Conservation (phyloP, 2,888 invertebrate genomes). For the Mythimna ferrago region DNA sequence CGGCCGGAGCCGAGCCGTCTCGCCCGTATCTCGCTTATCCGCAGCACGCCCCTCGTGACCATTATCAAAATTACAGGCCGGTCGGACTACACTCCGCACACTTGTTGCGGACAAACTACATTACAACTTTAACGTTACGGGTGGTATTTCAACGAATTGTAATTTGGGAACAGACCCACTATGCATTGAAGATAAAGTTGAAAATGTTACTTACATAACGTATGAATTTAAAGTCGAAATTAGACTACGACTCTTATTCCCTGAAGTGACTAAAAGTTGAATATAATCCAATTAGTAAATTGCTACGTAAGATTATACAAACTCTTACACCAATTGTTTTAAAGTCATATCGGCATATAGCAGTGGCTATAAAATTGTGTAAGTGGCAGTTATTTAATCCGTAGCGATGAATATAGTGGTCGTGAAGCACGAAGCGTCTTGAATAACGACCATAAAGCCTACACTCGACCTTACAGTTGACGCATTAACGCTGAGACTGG, state of each 20-base stretch:
- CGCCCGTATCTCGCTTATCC: conserved; percentile 76
- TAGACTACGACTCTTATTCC: conserved; percentile 28
- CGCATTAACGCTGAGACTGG: conserved; percentile 52
- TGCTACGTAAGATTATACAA: conserved; percentile 25
- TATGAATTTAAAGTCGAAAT: conserved; percentile 48
- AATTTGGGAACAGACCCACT: conserved; percentile 32
- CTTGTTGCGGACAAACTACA: conserved; percentile 69
- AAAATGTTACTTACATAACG: conserved; percentile 39
- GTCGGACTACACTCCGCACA: conserved; percentile 51
- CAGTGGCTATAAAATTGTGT: conserved; percentile 54
- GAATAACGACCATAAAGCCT: conserved; percentile 64
- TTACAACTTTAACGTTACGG: conserved; percentile 58
- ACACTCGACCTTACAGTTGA: conserved; percentile 59
- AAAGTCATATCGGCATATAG: conserved; percentile 32
- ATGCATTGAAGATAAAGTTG: conserved; percentile 36
- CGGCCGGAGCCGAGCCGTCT: conserved; percentile 48
- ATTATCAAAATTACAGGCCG: conserved; percentile 83
- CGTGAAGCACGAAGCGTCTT: conserved; percentile 65
- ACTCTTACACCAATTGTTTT: conserved; percentile 37
- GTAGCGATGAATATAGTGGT: conserved; percentile 58
- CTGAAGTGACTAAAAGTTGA: conserved; percentile 24
- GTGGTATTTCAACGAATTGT: conserved; percentile 65
- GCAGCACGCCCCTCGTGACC: conserved; percentile 69
- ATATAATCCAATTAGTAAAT: conserved; percentile 52
- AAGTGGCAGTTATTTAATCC: conserved; percentile 57